Base-by-base conservation (phyloP, 2,888 invertebrate genomes). In the Hyposoter didymator region DNA sequence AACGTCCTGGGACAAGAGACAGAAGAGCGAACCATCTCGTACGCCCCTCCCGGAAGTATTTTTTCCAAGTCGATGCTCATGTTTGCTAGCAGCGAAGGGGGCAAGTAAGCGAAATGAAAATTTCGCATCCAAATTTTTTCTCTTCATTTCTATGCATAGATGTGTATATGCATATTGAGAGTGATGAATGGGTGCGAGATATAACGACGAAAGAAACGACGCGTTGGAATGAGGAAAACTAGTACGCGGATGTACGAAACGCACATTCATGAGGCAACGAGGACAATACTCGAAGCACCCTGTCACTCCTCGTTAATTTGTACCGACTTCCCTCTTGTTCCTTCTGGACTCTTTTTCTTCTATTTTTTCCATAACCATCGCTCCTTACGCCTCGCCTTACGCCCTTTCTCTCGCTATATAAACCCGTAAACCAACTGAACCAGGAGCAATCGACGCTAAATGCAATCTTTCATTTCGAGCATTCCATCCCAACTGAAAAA, bases 121-220 rank as follows among this genome's bases (percentile, higher is more conserved):
- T 93, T 93, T 93, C 91, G 92, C 93, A 93, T 93, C 92, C 92
- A 90, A 93, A 92, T 92, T 92, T 93, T 92, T 91, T 90, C 32
- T 49, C 62, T 73, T 78, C 28, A 43, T 85, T 78, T 47, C 19
- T 55, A 22, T 55, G 39, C 12, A 12, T 45, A 59, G 64, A 81
- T 47, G 39, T 39, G 22, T 69, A n/a, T 74, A 14, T 45, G 22
- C 43, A 84, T 85, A 85, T 32, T 75, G 64, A 87, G 85, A 83
- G 86, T 87, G 88, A 88, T 89, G 89, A 89, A 88, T 88, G 89
- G 88, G 87, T 89, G 88, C 84, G 74, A 83, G 87, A 85, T 88
- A 73, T 81, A 55, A 78, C 69, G 62, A 64, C n/a, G 70, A 84
- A 22, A 45, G 28, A 49, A 43, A 69, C 39, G 52, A 19, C 52